phyloP scores from a whole-genome alignment of 2,888 invertebrate genomes.

The Microplitis deprimator region DNA sequence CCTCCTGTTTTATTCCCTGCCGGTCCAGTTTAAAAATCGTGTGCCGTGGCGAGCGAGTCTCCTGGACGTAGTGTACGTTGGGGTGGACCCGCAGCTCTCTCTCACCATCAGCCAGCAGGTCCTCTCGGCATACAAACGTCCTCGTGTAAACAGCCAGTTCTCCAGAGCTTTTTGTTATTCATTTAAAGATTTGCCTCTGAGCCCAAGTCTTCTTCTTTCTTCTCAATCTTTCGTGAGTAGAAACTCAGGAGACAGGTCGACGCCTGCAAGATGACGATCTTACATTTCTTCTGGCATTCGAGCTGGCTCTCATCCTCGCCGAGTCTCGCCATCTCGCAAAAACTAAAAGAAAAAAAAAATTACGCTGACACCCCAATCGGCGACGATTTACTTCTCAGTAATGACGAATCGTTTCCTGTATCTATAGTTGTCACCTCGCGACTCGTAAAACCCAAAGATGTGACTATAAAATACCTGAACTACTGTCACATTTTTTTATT shows the following conservation, averaged over 20 bases:
- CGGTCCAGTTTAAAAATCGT: constrained; percentile 62
- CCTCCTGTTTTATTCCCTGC: constrained; percentile 67
- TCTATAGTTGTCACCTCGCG: constrained; percentile 13
- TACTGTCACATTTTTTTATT: not conserved
- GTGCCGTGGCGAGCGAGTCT: constrained; percentile 39
- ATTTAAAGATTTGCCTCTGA: not conserved
- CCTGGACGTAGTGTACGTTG: no score
- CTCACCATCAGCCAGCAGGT: no score
- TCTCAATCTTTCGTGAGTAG: constrained; percentile 33
- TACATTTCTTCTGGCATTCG: constrained; percentile 49
- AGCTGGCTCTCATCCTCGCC: constrained; percentile 38
- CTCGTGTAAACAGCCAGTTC: constrained; percentile 36
- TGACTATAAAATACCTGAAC: not conserved
- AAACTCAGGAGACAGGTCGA: constrained; percentile 60
- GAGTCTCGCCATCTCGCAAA: constrained; percentile 7
- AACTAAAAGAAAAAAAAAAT: constrained; percentile 24
- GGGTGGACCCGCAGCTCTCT: no score
- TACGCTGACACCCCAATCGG: not conserved
- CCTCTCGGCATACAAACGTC: not conserved
- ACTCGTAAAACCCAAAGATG: not conserved
- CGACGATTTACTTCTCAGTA: constrained; percentile 22
- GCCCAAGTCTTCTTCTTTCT: constrained; percentile 16
- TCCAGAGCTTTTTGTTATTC: constrained; percentile 28
- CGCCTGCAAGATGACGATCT: constrained; percentile 62
- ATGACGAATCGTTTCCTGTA: constrained; percentile 31